A percentile compares a stretch with the other conserved stretches of the same genome.
phyloP scores from a whole-genome alignment of 2,888 invertebrate species.

The Calameuta idolon region DNA sequence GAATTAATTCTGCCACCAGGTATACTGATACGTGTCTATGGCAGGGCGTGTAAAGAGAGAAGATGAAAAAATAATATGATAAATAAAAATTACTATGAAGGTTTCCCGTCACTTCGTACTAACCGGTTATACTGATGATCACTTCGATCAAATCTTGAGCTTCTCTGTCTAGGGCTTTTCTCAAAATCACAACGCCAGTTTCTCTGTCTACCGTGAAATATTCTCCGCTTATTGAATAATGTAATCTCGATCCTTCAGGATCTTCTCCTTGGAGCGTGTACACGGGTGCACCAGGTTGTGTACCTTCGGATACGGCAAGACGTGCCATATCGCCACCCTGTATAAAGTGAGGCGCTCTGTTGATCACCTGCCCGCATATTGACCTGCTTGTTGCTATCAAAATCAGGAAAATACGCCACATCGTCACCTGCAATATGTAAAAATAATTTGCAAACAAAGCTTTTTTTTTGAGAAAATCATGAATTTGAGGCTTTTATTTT shows the following conservation, averaged over 20 bases:
- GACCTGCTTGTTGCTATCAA: slow-evolving; percentile 41
- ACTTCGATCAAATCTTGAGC: slow-evolving; percentile 78
- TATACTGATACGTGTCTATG: neutral
- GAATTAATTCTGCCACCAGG: neutral
- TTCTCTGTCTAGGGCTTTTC: slow-evolving; percentile 79
- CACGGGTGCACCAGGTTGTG: slow-evolving; percentile 80
- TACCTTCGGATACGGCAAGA: slow-evolving; percentile 80
- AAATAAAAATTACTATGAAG: neutral
- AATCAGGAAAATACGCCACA: slow-evolving; percentile 50
- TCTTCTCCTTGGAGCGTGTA: slow-evolving; percentile 82
- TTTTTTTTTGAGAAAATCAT: neutral
- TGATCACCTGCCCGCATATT: slow-evolving; percentile 71
- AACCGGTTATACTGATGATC: slow-evolving; percentile 85
- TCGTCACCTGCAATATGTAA: slow-evolving; percentile 45
- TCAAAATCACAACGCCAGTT: slow-evolving; percentile 80
- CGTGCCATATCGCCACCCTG: slow-evolving; percentile 84
- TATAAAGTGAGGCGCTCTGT: slow-evolving; percentile 81
- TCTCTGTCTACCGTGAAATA: slow-evolving; percentile 82
- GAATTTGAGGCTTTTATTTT: neutral
- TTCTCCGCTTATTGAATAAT: slow-evolving; percentile 86
- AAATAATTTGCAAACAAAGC: neutral
- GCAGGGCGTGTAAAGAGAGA: neutral
- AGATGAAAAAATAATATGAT: neutral
- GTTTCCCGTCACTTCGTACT: slow-evolving; percentile 23
- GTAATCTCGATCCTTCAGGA: slow-evolving; percentile 79